Evolutionary conservation across 2,888 invertebrate species (phyloP).

Genomic region (Eristalinus sepulchralis): DNA sequence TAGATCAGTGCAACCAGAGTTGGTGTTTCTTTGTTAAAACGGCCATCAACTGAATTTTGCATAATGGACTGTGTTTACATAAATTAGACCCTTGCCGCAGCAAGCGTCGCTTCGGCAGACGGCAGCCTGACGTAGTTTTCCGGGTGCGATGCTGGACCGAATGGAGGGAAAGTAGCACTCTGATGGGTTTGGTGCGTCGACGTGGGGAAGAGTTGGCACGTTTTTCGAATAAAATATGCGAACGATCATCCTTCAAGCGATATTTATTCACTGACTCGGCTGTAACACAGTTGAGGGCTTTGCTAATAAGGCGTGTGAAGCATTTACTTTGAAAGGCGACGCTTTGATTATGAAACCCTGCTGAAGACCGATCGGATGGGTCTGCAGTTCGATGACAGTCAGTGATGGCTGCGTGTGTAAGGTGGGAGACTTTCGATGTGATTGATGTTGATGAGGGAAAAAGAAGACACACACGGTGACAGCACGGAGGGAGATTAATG

Average conservation of each 20-base stretch:
- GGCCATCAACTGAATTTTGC: not conserved
- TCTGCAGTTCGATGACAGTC: not conserved
- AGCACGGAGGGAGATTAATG: not conserved
- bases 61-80: not conserved
- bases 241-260: not conserved
- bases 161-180: not conserved
- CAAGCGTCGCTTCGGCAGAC: not conserved
- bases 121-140: not conserved
- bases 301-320: not conserved
- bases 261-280: not conserved
- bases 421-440: not conserved
- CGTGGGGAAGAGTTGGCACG: not conserved
- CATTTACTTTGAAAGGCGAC: not conserved
- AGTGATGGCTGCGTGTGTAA: not conserved
- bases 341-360: not conserved
- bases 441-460: not conserved
- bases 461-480: not conserved
- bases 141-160: not conserved
- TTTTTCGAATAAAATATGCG: not conserved
- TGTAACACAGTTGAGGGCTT: not conserved
- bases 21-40: not conserved
- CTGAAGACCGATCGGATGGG: not conserved
- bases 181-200: not conserved
- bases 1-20: not conserved
- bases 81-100: not conserved